Percentiles rank a stretch among this genome's conserved stretches.
phyloP scores from a whole-genome alignment of 1,140 invertebrate species.

The Radopholus similis region DNA sequence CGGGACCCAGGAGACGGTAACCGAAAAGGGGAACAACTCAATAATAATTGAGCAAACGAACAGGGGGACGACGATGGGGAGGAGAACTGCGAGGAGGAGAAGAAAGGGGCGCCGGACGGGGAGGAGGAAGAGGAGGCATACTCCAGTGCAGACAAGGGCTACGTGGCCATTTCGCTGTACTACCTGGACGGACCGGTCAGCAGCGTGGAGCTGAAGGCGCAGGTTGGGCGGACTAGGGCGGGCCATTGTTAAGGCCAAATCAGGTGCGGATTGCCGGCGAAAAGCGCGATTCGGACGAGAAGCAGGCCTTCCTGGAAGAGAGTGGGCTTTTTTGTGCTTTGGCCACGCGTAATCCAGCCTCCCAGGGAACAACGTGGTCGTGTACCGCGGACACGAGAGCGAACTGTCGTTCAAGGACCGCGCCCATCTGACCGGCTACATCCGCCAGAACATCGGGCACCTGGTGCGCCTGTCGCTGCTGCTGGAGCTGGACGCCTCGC shows the following conservation, averaged over 20 bases:
- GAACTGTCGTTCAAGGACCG: constrained; percentile 31
- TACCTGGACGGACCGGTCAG: constrained; percentile 43
- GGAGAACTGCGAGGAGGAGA: constrained; percentile 20
- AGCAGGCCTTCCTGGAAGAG: background rate
- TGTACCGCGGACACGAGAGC: constrained; percentile 32
- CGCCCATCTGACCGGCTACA: constrained; percentile 3
- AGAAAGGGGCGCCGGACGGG: constrained; percentile 9
- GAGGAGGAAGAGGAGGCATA: constrained; percentile 9
- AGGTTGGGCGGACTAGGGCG: background rate
- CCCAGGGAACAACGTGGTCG: constrained; percentile 13
- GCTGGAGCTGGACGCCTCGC: constrained; percentile 45
- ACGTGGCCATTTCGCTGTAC: constrained; percentile 44
- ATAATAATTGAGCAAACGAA: background rate
- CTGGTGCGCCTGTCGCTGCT: constrained; percentile 43
- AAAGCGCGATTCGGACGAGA: constrained; percentile 10
- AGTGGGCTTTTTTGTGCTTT: background rate
- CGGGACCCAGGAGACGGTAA: constrained; percentile 44
- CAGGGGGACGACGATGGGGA: constrained; percentile 11
- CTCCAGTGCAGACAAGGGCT: constrained; percentile 18
- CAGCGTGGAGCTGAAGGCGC: constrained; percentile 24
- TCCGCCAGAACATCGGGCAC: constrained; percentile 39
- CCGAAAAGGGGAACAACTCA: background rate
- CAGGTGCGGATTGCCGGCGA: constrained; percentile 23
- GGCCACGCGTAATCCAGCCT: background rate
- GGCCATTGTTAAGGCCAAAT: background rate